Evolutionary conservation across 1,140 invertebrate genomes (phyloP), one percentile per base, ranked within the genome.

Genomic region (Calephelis virginiensis): DNA sequence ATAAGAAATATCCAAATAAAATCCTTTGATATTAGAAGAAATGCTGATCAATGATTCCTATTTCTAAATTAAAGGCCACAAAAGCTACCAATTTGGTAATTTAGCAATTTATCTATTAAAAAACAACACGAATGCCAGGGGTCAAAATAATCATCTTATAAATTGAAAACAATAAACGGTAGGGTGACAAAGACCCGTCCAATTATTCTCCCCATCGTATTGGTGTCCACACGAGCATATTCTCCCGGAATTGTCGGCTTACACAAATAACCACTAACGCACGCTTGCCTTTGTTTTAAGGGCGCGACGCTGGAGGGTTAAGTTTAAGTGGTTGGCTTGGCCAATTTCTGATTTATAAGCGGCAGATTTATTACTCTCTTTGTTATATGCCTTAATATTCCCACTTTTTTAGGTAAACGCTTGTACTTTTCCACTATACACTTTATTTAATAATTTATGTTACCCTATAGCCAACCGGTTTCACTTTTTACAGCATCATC

Each of bases 181-280:
- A 9, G 49, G 49, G 49, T 53, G 49, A 53, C 49, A 53, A 53
- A 53, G 49, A 53, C 49, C 49, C 49, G 49, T 53, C 50, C 50
- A 56, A 56, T 56, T 56, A 56, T 17, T 56, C 50, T 14, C 50
- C 50, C 50, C 10, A 56, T 17, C 50, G 50, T 28, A 56, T 56
- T 56, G 17, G 50, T 37, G 50, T 56, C 50, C 50, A 56, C 50
- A 56, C 50, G 50, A 56, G 50, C 50, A 56, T 56, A 56, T 56
- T 56, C 50, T 56, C 17, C 49, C 9, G 50, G 50, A 28, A 56
- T 56, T 56, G 50, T 37, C 50, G 50, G 50, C 50, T 56, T 56
- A 28, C 17, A 56, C 50, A 56, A 56, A 56, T 28, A 56, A 56
- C 50, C 50, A 56, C 50, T 56, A 56, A 56, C 50, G 50, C 50